These are phyloP conservation scores for Magallana angulata DNA, from an alignment of 1,140 invertebrate species.

Conservation along the genomic window DNA sequence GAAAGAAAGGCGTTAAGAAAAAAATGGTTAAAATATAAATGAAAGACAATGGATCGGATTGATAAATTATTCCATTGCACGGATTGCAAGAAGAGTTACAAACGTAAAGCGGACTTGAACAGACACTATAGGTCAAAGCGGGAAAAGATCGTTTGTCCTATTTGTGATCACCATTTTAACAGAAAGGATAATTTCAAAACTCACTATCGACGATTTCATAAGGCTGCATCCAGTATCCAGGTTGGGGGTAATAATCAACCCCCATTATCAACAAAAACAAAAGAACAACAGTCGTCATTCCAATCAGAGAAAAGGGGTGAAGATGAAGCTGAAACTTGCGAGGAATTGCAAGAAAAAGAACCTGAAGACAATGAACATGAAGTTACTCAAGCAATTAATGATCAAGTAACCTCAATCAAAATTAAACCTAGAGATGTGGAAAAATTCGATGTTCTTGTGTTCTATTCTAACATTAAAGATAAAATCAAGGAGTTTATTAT, in stretches of 20 bases:
- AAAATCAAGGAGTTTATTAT: background rate
- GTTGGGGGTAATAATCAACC: background rate
- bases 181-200: background rate
- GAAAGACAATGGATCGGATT: background rate
- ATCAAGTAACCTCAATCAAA: background rate
- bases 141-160: background rate
- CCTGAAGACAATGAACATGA: background rate
- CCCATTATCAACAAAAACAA: too few relatives aligned
- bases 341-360: too few relatives aligned
- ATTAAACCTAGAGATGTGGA: background rate
- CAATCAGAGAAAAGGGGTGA: background rate
- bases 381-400: background rate
- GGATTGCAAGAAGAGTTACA: conserved; percentile 3
- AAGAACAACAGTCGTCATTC: background rate
- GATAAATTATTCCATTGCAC: background rate
- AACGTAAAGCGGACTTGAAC: background rate
- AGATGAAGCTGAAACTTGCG: background rate
- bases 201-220: conserved; percentile 24
- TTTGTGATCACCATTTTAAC: background rate
- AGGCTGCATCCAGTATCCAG: background rate
- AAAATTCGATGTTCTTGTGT: conserved; percentile 5
- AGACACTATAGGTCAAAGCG: conserved; percentile 12
- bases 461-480: conserved; percentile 13
- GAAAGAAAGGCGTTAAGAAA: background rate
- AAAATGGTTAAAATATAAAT: background rate